Evolutionary conservation across 2,113 vertebrate species (phyloP).

Genomic region (Numenius arquata): DNA sequence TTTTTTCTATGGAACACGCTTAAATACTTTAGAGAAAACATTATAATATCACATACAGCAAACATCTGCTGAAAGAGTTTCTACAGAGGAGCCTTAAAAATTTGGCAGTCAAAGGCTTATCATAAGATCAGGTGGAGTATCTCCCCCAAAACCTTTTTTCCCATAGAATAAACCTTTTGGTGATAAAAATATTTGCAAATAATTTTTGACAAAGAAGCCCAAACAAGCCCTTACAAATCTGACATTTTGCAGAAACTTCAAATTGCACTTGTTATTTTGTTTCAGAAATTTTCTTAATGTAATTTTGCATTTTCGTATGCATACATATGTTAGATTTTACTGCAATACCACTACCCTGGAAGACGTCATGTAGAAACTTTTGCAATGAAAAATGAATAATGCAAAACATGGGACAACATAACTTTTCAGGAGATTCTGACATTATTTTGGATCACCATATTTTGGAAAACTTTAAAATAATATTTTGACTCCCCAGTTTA

Average conservation of each 20-base stretch:
- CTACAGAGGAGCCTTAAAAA: neutral
- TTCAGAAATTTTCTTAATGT: neutral
- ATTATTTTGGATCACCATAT: neutral
- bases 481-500: neutral
- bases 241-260: neutral
- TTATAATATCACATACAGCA: neutral
- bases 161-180: neutral
- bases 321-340: neutral
- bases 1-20: neutral
- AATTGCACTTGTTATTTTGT: neutral
- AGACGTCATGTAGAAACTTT: accelerated
- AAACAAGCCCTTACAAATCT: neutral
- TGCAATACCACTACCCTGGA: neutral
- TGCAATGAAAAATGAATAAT: neutral
- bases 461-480: neutral
- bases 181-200: neutral
- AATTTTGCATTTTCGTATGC: neutral
- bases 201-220: neutral
- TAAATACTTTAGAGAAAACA: neutral
- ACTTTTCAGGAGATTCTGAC: neutral
- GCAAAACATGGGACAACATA: neutral
- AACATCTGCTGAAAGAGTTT: constrained; percentile 2
- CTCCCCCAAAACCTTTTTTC: neutral
- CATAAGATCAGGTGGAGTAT: neutral
- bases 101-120: neutral